These are phyloP conservation scores for Dallia pectoralis DNA, from an alignment of 2,797 vertebrate species.

Conservation along the genomic window DNA sequence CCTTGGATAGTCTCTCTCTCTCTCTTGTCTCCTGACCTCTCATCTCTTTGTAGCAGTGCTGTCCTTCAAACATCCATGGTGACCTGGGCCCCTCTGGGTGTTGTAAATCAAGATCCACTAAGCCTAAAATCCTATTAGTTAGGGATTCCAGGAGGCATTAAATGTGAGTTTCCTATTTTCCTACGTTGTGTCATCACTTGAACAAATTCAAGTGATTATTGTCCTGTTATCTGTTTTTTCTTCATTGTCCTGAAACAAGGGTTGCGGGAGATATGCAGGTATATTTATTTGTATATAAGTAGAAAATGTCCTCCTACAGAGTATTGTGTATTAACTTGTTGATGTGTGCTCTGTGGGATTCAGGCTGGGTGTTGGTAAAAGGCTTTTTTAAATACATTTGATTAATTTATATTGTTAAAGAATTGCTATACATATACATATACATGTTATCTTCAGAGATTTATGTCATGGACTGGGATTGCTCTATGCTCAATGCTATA, in stretches of 20 bases:
- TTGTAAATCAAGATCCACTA: constrained; percentile 72
- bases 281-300: not conserved
- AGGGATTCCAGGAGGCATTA: constrained; percentile 73
- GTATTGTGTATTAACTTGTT: too few relatives aligned
- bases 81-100: constrained; percentile 71
- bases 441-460: not conserved
- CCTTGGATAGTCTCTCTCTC: not conserved
- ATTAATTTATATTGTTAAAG: too few relatives aligned
- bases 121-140: constrained; percentile 81
- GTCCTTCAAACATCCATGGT: constrained; percentile 67
- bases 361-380: too few relatives aligned
- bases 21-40: constrained; percentile 1
- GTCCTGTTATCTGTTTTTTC: not conserved
- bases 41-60: constrained; percentile 24
- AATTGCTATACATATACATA: not conserved
- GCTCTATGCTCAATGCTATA: too few relatives aligned
- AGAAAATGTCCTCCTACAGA: not conserved
- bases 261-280: not conserved
- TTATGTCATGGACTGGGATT: not conserved
- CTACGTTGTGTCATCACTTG: constrained; percentile 53
- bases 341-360: too few relatives aligned
- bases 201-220: constrained; percentile 21
- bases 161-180: constrained; percentile 60
- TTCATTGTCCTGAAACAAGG: not conserved
- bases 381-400: too few relatives aligned